Evolutionary conservation across 2,797 vertebrate species (phyloP).

Genomic region (Austrolebias charrua): DNA sequence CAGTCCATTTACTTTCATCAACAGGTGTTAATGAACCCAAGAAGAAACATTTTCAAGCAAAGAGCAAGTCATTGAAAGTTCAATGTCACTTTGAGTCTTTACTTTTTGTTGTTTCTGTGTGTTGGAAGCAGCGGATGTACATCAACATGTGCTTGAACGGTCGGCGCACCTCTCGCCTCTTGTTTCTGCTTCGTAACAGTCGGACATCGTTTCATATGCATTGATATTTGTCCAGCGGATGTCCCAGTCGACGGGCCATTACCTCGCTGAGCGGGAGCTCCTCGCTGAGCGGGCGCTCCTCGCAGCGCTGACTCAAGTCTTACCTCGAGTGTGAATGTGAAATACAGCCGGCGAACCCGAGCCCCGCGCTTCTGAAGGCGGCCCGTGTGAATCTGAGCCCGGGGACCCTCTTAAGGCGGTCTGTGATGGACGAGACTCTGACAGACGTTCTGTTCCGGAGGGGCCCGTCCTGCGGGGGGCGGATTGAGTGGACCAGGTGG

Average conservation of each 20-base stretch:
- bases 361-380: slow-evolving; percentile 47
- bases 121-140: slow-evolving; percentile 15
- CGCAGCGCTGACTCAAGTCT: slow-evolving; percentile 45
- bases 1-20: too few species aligned
- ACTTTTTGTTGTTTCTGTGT: slow-evolving; percentile 14
- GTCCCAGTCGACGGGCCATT: slow-evolving; percentile 34
- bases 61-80: background rate
- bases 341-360: slow-evolving; percentile 49
- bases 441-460: slow-evolving; percentile 59
- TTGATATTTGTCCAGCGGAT: slow-evolving; percentile 56
- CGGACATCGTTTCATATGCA: slow-evolving; percentile 62
- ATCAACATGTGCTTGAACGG: slow-evolving; percentile 24
- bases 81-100: background rate
- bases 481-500: slow-evolving; percentile 81
- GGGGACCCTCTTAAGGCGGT: slow-evolving; percentile 40
- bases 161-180: slow-evolving; percentile 21
- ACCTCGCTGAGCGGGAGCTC: slow-evolving; percentile 15
- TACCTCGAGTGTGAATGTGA: slow-evolving; percentile 59
- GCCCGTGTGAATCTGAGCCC: slow-evolving; percentile 42
- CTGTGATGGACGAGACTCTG: slow-evolving; percentile 68
- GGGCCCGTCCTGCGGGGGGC: slow-evolving; percentile 30
- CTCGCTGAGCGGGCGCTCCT: too few species aligned
- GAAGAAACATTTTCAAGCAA: too few species aligned
- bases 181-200: slow-evolving; percentile 36
- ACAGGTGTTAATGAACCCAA: too few species aligned